Evolutionary conservation across 1,140 invertebrate species (phyloP).

Genomic region (Bactericera cockerelli): DNA sequence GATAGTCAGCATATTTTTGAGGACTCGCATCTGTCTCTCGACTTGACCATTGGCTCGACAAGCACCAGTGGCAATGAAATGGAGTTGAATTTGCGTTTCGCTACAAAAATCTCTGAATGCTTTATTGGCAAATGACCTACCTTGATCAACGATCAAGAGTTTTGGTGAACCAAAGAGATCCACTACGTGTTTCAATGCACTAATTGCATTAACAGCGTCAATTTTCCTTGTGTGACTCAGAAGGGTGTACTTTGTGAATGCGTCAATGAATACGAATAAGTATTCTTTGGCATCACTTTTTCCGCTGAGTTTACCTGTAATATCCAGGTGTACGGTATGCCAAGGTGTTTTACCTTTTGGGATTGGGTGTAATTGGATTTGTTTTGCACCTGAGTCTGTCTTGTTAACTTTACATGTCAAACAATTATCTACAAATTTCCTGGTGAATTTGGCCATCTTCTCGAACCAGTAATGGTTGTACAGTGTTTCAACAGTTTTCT

Average conservation of each 20-base stretch:
- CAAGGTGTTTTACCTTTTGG: neutral
- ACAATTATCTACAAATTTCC: conserved; percentile 14
- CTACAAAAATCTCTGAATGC: conserved; percentile 25
- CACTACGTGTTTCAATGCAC: conserved; percentile 12
- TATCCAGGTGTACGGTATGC: conserved; percentile 12
- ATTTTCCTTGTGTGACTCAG: conserved; percentile 21
- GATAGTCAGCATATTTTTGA: conserved; percentile 22
- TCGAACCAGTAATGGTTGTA: conserved; percentile 13
- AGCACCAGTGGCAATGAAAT: conserved; percentile 15
- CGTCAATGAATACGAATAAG: conserved; percentile 20
- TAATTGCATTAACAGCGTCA: conserved; percentile 10
- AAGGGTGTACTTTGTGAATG: conserved; percentile 19
- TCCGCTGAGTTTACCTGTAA: conserved; percentile 11
- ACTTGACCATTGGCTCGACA: conserved; percentile 21
- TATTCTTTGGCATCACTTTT: conserved; percentile 14
- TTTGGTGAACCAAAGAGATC: conserved; percentile 23
- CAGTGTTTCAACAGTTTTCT: too few species aligned
- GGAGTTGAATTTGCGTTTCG: conserved; percentile 15
- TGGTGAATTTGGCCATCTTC: conserved; percentile 10
- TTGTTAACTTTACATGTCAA: conserved; percentile 10
- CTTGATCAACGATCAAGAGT: conserved; percentile 18
- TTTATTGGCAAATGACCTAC: conserved; percentile 22
- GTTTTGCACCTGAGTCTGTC: conserved; percentile 8
- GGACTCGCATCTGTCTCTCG: conserved; percentile 24
- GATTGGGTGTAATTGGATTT: conserved; percentile 10